Evolutionary conservation across 2,797 vertebrate species (phyloP), one percentile per base, ranked within the genome.

Genomic region (Crenuchus spilurus): DNA sequence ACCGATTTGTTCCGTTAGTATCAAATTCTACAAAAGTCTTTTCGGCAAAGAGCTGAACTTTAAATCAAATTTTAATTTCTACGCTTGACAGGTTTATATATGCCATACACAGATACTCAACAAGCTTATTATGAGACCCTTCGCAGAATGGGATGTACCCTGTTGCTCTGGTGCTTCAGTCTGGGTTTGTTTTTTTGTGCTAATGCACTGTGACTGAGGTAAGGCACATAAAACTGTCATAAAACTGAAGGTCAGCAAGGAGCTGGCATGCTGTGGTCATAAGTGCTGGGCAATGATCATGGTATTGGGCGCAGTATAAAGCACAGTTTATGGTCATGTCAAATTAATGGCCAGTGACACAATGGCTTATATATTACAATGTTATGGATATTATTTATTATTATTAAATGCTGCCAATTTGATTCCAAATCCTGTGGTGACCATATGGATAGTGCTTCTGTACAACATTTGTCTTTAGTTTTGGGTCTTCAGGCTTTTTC

Each of bases 1-100:
- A 16, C 73, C 68, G 79, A 80, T 78, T 69, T 72, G 69, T 74
- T 74, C 33, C 30, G 58, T 79, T 79, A 73, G 57, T 26, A 39
- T 61, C 52, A 74, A 69, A 57, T 62, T 75, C 14, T 20, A 31
- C 46, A 70, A 72, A 61, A 64, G 42, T 82, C 60, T 44, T 33
- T 70, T 65, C 35, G 57, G 49, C n/a, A 42, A 68, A 72, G 66
- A 69, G 68, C 57, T 51, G 26, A 61, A 65, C 60, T 68, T 76
- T 67, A 70, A 73, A 76, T 73, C 73, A 65, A 65, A 61, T 22
- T 61, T 65, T 81, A 52, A 54, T 72, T 78, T 66, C 58, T 42
- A 24, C 41, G 26, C 42, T 70, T 41, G 55, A 49, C 48, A 63
- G 72, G 57, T 41, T 69, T 72, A 65, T 67, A 68, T 37, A 55